phyloP scores from a whole-genome alignment of 2,113 vertebrate species.

The Hippopotamus amphibius region DNA sequence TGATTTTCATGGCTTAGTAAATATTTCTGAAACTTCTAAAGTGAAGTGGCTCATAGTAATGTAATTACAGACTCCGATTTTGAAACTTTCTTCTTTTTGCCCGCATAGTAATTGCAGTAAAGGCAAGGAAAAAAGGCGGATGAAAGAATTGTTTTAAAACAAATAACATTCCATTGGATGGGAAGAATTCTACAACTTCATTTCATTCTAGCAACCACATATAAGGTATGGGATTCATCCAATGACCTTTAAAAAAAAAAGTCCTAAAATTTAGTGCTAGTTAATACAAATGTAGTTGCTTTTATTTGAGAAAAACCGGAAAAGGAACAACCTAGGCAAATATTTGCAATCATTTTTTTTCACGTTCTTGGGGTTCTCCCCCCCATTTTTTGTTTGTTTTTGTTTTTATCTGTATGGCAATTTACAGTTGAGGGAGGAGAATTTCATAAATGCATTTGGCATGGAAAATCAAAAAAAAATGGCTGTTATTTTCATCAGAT shows the following conservation, averaged over 20 bases:
- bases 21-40: not conserved
- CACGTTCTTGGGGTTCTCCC: not conserved
- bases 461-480: not conserved
- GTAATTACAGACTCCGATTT: not conserved
- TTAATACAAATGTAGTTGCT: not conserved
- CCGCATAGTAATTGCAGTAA: not conserved
- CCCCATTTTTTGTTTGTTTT: not conserved
- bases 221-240: not conserved
- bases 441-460: not conserved
- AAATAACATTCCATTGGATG: not conserved
- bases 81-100: not conserved
- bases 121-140: not conserved
- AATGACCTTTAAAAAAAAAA: not conserved
- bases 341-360: not conserved
- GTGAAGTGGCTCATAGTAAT: not conserved
- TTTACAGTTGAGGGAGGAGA: not conserved
- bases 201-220: not conserved
- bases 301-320: not conserved
- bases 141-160: not conserved
- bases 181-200: not conserved
- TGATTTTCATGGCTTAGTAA: not conserved
- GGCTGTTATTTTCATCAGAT: constrained; percentile 47
- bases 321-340: not conserved
- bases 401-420: not conserved
- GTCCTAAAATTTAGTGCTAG: not conserved